Percentiles rank a stretch among this genome's conserved stretches.
These are phyloP conservation scores for Caerostris extrusa DNA, from an alignment of 1,140 invertebrate species.

Conservation along the genomic window DNA sequence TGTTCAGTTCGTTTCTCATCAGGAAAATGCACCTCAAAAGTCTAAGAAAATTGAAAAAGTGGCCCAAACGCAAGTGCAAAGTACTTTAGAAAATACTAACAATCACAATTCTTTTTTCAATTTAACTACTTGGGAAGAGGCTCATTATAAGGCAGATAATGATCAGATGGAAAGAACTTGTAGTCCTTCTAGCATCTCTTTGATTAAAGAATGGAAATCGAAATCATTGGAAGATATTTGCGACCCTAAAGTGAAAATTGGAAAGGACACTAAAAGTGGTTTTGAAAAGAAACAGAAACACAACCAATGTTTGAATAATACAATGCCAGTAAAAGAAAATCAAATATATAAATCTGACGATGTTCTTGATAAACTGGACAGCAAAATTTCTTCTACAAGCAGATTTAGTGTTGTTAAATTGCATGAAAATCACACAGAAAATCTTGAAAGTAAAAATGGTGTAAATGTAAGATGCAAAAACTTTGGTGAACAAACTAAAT, in stretches of 20 bases:
- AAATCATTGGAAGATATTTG: slow-evolving; percentile 70
- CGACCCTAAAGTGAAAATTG: background rate
- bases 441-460: background rate
- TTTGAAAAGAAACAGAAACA: background rate
- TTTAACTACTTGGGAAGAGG: slow-evolving; percentile 70
- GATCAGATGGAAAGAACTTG: background rate
- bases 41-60: background rate
- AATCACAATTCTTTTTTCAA: slow-evolving; percentile 51
- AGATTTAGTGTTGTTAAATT: background rate
- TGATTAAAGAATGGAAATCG: slow-evolving; percentile 12
- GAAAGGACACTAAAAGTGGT: background rate
- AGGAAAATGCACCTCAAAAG: background rate
- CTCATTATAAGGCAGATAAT: slow-evolving; percentile 33
- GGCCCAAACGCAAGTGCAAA: background rate
- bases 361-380: slow-evolving; percentile 27
- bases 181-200: background rate
- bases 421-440: background rate
- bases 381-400: background rate
- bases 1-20: slow-evolving; percentile 35
- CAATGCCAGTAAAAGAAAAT: background rate
- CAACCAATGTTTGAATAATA: background rate
- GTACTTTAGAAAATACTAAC: background rate
- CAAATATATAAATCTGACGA: slow-evolving; percentile 36
- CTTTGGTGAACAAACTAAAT: background rate
- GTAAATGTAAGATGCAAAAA: background rate